Base-by-base conservation (phyloP, 2,797 vertebrate species). In the Taeniopygia guttata region DNA sequence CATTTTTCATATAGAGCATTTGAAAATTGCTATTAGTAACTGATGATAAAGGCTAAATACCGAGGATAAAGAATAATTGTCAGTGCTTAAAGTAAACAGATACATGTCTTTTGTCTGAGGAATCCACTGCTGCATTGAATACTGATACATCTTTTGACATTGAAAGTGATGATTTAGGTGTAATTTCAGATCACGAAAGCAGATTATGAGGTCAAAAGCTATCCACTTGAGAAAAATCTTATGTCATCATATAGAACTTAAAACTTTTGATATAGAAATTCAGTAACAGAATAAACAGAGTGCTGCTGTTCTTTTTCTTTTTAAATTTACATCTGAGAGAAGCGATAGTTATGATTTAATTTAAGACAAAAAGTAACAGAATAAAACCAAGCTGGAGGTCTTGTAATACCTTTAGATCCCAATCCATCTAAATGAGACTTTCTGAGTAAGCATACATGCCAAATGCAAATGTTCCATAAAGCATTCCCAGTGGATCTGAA, bases 121-220 rank as follows among this genome's bases (percentile, higher is more conserved):
- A 83, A 77, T 62, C 36, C 0, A 0, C 60, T 87, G 29, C 34
- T 82, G 30, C 3, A 8, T 20, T 85, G 85, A 87, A 76, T 79
- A 73, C n/a, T 34, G 48, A 91, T 89, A 80, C 4, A 59, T 32
- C 18, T 91, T 94, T 76, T 83, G 64, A 87, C 36, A 66, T 59
- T 84, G 70, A 66, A 84, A 79, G 7, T 55, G 75, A 42, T 73
- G n/a, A 89, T 16, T 48, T 51, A 62, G 5, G 30, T 63, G 43
- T 27, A 89, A 95, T 85, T 87, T 89, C 82, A 80, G 51, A 85
- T 85, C 45, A 82, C 82, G 63, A 63, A 16, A 83, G 55, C 48
- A 83, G 48, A 76, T 67, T 77, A 49, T 45, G 91, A 91, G 45
- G 76, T 90, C 76, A 80, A 90, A 91, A 88, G 14, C 55, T 85